Evolutionary conservation across 53 echinoderm and acorn worm genomes (phyloP), one percentile per base, ranked within the genome.

Genomic region (Echinometra lucunter): DNA sequence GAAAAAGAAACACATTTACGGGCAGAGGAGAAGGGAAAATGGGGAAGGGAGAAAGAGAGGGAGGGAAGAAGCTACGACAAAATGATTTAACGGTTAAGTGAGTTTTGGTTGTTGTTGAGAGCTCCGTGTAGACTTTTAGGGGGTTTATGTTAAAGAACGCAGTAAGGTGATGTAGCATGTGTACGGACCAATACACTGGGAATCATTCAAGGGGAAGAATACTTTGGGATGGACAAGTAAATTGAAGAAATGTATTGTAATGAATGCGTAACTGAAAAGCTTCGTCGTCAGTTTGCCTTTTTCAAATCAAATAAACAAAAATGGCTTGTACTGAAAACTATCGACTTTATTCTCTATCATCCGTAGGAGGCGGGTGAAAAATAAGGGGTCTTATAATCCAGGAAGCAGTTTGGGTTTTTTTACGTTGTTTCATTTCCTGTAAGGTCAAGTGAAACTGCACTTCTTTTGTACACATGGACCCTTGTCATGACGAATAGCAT

Each of bases 21-120:
- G 27, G 37, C 58, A 89, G 60, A 89, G 58, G 60, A 37, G 28
- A 57, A 56, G 57, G 56, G 88, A 13, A 25, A 47, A n/a, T 49
- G 30, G 7, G 60, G 21, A 23, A 27, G 37, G 13, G 89, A 15
- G 37, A 57, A 38, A 32, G 58, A 89, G 63, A 38, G 63, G 38
- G 45, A 42, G 60, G n/a, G n/a, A n/a, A 45, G 38, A 85, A 85
- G 45, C 85, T 3, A 85, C 49, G 89, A 89, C 89, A 89, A 89
- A 89, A 89, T 70, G 91, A 91, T 67, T 91, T 66, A 91, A 91
- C 66, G 91, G 91, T 91, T 66, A 45, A 70, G 45, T 91, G 91
- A 66, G 44, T 91, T 67, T 91, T 44, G 91, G 45, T 89, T 60
- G 89, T 89, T 66, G 69, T 60, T 58, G 91, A 45, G 70, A 44